Conservation (phyloP, 1,140 invertebrate genomes). For the Pogonomyrmex barbatus region DNA sequence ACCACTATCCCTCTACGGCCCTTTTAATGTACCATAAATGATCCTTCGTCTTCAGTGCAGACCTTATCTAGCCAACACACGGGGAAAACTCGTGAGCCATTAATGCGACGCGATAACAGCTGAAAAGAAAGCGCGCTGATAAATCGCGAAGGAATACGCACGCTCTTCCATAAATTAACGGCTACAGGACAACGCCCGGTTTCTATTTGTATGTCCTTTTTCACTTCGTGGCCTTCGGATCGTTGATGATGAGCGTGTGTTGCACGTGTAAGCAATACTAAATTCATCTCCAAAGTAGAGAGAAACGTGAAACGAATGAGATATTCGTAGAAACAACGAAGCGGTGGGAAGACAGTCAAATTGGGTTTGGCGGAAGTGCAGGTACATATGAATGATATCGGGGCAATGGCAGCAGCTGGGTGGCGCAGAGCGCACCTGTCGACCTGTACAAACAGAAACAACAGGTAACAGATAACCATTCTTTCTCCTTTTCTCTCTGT, state of each 20-base stretch:
- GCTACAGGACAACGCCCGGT: not conserved
- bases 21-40: slow-evolving; percentile 75
- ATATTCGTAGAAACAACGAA: slow-evolving; percentile 62
- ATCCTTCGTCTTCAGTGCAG: slow-evolving; percentile 61
- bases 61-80: slow-evolving; percentile 73
- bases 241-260: not conserved
- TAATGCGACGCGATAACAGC: slow-evolving; percentile 69
- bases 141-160: slow-evolving; percentile 70
- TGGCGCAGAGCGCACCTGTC: slow-evolving; percentile 82
- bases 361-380: slow-evolving; percentile 62
- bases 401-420: slow-evolving; percentile 82
- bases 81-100: slow-evolving; percentile 75
- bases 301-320: slow-evolving; percentile 8
- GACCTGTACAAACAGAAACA: slow-evolving; percentile 81
- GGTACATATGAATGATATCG: slow-evolving; percentile 78
- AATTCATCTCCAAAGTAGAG: slow-evolving; percentile 17
- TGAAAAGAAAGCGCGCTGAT: slow-evolving; percentile 76
- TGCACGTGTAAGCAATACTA: not conserved
- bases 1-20: slow-evolving; percentile 38
- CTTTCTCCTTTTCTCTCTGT: slow-evolving; percentile 60
- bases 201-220: slow-evolving; percentile 8
- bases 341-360: slow-evolving; percentile 41
- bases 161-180: slow-evolving; percentile 55
- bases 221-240: not conserved
- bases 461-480: slow-evolving; percentile 81